These are phyloP conservation scores for Propithecus deckenii DNA, from an alignment of 2,797 vertebrate species.

Conservation along the genomic window DNA sequence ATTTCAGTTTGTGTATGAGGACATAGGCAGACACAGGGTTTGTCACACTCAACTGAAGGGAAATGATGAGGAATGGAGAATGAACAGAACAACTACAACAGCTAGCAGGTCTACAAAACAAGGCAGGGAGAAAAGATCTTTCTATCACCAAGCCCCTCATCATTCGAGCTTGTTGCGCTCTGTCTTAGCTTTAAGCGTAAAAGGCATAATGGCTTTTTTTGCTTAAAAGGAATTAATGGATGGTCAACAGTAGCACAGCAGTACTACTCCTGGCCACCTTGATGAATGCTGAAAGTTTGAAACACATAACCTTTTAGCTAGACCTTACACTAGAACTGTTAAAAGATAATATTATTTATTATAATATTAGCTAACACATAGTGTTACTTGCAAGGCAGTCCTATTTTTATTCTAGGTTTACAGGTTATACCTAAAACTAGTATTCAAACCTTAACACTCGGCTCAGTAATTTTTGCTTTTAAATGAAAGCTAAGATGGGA, in stretches of 20 bases:
- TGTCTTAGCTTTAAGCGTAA: neutral
- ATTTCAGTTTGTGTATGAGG: neutral
- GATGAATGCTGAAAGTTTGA: neutral
- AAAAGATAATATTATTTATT: neutral
- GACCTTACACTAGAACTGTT: neutral
- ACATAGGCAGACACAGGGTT: neutral
- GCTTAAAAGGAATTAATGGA: neutral
- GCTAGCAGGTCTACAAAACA: neutral
- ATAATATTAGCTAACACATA: neutral
- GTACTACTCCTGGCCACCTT: neutral
- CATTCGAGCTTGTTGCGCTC: neutral
- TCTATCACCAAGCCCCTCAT: neutral
- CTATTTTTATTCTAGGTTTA: slow-evolving; percentile 32
- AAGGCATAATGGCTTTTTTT: neutral
- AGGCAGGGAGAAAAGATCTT: neutral
- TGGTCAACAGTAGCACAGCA: neutral
- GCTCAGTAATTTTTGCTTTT: neutral
- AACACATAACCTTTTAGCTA: neutral
- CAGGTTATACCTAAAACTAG: neutral
- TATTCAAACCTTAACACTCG: neutral
- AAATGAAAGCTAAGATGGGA: neutral
- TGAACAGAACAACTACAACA: neutral
- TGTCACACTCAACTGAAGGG: neutral
- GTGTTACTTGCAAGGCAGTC: neutral
- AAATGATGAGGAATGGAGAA: neutral